Percentiles rank a stretch among this genome's conserved stretches.
Evolutionary conservation across 37 sponge, comb jelly and placozoan species (phyloP).

Genomic region (Bolinopsis microptera): DNA sequence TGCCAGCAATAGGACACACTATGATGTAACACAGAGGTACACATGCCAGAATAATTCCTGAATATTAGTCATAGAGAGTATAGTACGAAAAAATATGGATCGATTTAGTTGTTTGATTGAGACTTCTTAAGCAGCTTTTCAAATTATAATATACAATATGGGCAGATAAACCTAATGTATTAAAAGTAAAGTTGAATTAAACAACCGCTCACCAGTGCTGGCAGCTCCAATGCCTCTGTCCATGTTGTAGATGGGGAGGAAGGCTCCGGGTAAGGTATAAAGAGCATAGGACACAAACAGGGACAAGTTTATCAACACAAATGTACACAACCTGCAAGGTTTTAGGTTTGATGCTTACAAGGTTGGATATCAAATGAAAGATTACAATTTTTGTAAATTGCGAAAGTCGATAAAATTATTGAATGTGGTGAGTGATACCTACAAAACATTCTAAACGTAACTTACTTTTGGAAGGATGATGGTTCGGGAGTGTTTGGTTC

Average conservation of each 20-base stretch:
- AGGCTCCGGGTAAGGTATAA: conserved; percentile 15
- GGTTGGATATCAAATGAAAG: no score
- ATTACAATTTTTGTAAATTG: background rate
- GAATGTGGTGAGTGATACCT: no score
- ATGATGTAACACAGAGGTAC: conserved; percentile 62
- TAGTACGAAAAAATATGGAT: background rate
- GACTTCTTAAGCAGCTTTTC: no score
- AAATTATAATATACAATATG: no score
- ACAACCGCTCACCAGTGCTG: background rate
- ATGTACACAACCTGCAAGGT: conserved; percentile 14
- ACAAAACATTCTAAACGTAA: no score
- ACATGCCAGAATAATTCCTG: conserved; percentile 32
- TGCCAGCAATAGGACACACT: conserved; percentile 50
- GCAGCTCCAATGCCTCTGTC: conserved; percentile 9
- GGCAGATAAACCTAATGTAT: no score
- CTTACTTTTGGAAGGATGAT: background rate
- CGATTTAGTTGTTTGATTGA: no score
- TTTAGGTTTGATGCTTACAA: no score
- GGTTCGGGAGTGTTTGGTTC: background rate
- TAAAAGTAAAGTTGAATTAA: no score
- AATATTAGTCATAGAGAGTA: background rate
- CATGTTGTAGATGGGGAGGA: conserved; percentile 34
- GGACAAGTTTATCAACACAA: conserved; percentile 13
- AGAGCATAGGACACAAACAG: conserved; percentile 57
- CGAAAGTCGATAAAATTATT: no score